phyloP scores from a whole-genome alignment of 2,888 invertebrate genomes.

The Caradrina kadenii region DNA sequence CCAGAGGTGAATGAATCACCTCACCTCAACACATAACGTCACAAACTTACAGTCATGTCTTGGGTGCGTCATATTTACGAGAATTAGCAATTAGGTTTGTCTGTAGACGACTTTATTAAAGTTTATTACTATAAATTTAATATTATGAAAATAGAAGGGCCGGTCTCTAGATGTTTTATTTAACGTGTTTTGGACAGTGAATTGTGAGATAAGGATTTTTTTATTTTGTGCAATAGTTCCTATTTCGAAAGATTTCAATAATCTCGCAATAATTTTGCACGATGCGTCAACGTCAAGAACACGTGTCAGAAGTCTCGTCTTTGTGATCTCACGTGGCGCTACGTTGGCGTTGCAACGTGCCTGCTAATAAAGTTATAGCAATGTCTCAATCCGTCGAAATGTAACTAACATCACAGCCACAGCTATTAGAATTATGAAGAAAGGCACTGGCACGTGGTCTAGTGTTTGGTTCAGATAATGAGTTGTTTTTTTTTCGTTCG shows the following conservation, averaged over 20 bases:
- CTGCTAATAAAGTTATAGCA: conserved; percentile 53
- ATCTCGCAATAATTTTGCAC: conserved; percentile 8
- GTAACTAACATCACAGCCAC: background rate
- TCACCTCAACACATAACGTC: conserved; percentile 40
- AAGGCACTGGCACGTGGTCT: background rate
- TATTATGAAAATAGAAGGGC: background rate
- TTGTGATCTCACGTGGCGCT: conserved; percentile 54
- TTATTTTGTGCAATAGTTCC: background rate
- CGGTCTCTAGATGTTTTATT: background rate
- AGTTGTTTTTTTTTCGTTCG: background rate
- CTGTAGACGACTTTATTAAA: background rate
- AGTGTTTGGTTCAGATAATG: background rate
- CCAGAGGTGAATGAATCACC: conserved; percentile 39
- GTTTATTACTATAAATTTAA: background rate
- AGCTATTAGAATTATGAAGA: background rate
- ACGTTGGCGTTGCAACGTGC: conserved; percentile 41
- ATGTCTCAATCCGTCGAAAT: conserved; percentile 24
- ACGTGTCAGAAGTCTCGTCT: conserved; percentile 46
- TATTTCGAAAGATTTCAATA: conserved; percentile 13
- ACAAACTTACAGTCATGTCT: conserved; percentile 17
- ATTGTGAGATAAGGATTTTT: background rate
- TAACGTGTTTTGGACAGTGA: background rate
- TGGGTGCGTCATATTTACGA: conserved; percentile 28
- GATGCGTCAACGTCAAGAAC: conserved; percentile 39
- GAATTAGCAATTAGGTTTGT: conserved; percentile 1